Evolutionary conservation across 2,888 invertebrate species (phyloP).

Genomic region (Calameuta pallipes): DNA sequence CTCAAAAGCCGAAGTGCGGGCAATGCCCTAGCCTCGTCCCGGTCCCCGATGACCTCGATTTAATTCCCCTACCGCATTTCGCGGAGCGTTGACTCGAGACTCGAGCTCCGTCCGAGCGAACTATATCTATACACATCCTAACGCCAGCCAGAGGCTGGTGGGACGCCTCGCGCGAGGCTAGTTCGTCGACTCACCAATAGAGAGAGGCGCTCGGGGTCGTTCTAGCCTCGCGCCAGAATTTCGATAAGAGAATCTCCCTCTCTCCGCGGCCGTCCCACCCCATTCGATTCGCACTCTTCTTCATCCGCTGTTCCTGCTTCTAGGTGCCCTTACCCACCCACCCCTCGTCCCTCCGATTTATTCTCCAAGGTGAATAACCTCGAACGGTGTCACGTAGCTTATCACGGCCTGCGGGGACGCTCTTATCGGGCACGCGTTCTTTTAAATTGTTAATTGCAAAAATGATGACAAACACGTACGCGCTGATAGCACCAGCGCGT

Average conservation of each 20-base stretch:
- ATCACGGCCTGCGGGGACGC: conserved; percentile 50
- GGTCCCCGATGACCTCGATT: conserved; percentile 65
- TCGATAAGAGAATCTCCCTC: conserved; percentile 38
- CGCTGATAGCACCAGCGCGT: neutral
- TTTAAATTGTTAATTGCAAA: conserved; percentile 11
- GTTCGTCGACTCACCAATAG: conserved; percentile 48
- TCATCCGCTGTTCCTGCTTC: neutral
- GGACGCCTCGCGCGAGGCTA: conserved; percentile 36
- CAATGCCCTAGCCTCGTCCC: conserved; percentile 66
- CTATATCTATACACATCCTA: neutral
- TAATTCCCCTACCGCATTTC: conserved; percentile 20
- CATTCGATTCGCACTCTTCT: conserved; percentile 11
- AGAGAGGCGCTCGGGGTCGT: conserved; percentile 37
- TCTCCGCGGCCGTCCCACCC: neutral
- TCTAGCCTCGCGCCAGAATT: conserved; percentile 38
- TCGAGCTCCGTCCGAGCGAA: conserved; percentile 20
- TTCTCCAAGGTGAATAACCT: conserved; percentile 62
- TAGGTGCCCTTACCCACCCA: conserved; percentile 13
- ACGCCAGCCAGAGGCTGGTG: neutral
- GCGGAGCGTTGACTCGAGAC: conserved; percentile 46
- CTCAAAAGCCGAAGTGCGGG: conserved; percentile 61
- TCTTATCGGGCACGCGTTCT: conserved; percentile 49
- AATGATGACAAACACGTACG: neutral
- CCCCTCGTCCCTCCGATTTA: conserved; percentile 18
- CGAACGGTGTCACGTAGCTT: conserved; percentile 59